Evolutionary conservation across 2,113 vertebrate species (phyloP), one percentile per base, ranked within the genome.

Genomic region (Aegypius monachus): DNA sequence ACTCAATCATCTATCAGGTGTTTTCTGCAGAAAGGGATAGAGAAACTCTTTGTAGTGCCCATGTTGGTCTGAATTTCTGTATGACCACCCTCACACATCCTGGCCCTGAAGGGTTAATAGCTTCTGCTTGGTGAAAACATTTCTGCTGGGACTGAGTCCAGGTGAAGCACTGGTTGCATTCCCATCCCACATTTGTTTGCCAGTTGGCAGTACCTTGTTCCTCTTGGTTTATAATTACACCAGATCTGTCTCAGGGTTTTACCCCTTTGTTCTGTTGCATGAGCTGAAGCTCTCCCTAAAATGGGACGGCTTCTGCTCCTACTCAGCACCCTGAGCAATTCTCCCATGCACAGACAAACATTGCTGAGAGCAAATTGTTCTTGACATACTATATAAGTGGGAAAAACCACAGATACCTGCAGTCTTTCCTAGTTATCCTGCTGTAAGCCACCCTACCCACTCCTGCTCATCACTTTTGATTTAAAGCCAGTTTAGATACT

Each of bases 371-470:
- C 13, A 70, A 83, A 21, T 45, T 47, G 9, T 16, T 47, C 47
- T 68, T 63, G 17, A 16, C 23, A 11, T 43, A 22, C 10, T 16
- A 8, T 26, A 1, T 3, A 45, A 74, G 7, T 11, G 50, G n/a
- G 50, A n/a, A 88, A 74, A 58, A 2, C 0, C 27, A 15, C 3
- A 26, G 8, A 22, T 9, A 56, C 8, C 12, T 40, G 3, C 3
- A 36, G 1, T 7, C 9, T 42, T 58, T 63, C 45, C 26, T 26
- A 65, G 17, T 45, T 61, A 13, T 4, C 7, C 6, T 43, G 4
- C 8, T 78, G 18, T 10, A 36, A 32, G 4, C 2, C 19, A 13
- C 32, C 20, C 36, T 20, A 53, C 4, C 1, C 23, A 6, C 9
- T 55, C 6, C 25, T 74, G 32, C 8, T 59, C 2, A 47, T 6